phyloP scores from a whole-genome alignment of 2,888 invertebrate species.

The Autographa pulchrina region DNA sequence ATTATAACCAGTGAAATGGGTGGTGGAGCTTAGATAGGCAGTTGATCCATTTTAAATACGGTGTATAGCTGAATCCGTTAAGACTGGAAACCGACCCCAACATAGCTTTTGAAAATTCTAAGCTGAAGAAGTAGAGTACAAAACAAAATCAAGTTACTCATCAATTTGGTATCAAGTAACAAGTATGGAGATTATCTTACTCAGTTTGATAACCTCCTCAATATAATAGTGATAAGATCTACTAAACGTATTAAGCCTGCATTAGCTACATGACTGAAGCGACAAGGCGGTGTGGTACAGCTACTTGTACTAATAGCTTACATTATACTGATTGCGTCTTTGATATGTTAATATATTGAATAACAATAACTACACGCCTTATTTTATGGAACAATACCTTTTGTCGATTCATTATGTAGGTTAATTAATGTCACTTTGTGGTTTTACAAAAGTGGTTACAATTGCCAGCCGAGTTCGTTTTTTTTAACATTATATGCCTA shows the following conservation, averaged over 20 bases:
- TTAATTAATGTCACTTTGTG: no score
- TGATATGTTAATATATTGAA: conserved; percentile 10
- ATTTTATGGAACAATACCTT: neutral
- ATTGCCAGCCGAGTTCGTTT: no score
- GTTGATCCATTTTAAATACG: no score
- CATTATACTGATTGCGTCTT: conserved; percentile 11
- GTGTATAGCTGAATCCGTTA: no score
- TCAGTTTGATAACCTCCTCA: conserved; percentile 14
- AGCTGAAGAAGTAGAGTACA: no score
- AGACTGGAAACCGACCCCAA: no score
- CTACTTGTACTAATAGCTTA: conserved; percentile 2
- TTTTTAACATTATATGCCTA: no score
- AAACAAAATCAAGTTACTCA: neutral
- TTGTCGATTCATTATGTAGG: neutral
- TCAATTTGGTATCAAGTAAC: neutral
- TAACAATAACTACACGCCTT: no score
- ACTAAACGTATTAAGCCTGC: conserved; percentile 26
- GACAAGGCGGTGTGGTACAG: conserved; percentile 16
- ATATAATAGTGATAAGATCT: conserved; percentile 13
- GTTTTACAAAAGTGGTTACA: no score
- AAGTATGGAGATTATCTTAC: neutral
- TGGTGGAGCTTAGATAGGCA: no score
- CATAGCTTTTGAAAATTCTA: no score
- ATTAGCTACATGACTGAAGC: conserved; percentile 35
- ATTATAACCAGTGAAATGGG: no score